Conservation (phyloP, 2,797 vertebrate genomes). For the Fistularia tabacaria region DNA sequence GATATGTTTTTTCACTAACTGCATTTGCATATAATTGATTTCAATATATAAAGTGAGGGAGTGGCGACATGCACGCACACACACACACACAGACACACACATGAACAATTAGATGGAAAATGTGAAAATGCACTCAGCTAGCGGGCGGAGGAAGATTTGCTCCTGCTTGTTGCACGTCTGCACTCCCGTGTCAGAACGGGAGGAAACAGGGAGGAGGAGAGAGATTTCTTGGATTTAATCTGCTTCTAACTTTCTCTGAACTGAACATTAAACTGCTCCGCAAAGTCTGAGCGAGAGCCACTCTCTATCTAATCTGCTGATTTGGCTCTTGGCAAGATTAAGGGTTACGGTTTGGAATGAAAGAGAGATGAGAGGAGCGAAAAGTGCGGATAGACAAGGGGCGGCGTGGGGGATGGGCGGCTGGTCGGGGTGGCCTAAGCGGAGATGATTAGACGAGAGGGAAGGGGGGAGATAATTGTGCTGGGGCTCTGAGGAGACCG, state of each 20-base stretch:
- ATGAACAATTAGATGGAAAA: too few relatives aligned
- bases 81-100: not conserved
- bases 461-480: constrained; percentile 8
- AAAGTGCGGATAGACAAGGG: constrained; percentile 23
- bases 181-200: constrained; percentile 19
- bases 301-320: constrained; percentile 67
- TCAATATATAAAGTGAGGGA: too few relatives aligned
- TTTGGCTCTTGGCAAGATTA: constrained; percentile 68
- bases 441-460: constrained; percentile 30
- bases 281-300: constrained; percentile 50
- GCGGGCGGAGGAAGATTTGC: constrained; percentile 10
- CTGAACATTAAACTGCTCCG: constrained; percentile 55
- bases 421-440: constrained; percentile 9
- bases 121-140: constrained; percentile 12
- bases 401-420: constrained; percentile 4
- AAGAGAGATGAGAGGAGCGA: constrained; percentile 30
- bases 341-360: constrained; percentile 52
- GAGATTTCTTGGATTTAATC: constrained; percentile 67
- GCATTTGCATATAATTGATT: too few relatives aligned
- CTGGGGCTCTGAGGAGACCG: constrained; percentile 3
- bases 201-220: constrained; percentile 8
- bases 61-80: too few relatives aligned
- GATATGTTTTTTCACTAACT: too few relatives aligned
- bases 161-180: constrained; percentile 33
- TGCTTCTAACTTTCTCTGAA: constrained; percentile 70